These are phyloP conservation scores for Coptotermes formosanus DNA, from an alignment of 1,140 invertebrate species.

Conservation along the genomic window DNA sequence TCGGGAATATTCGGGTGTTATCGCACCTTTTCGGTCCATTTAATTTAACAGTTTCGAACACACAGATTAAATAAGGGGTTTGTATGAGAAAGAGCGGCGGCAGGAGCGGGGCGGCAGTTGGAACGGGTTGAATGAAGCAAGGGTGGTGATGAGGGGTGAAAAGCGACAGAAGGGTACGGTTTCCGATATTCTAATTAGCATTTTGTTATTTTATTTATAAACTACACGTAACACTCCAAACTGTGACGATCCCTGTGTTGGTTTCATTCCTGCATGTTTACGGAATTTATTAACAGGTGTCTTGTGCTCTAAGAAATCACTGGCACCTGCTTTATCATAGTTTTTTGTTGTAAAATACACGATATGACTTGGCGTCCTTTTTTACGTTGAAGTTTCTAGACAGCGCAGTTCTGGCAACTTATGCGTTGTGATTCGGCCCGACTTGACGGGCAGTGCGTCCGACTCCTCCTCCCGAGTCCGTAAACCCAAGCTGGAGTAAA, in stretches of 20 bases:
- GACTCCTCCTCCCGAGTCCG: too few species aligned
- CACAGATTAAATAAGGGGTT: background rate
- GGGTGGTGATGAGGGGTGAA: background rate
- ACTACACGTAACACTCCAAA: background rate
- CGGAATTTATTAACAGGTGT: background rate
- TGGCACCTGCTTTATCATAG: too few species aligned
- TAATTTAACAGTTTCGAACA: slow-evolving; percentile 27
- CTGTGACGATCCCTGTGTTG: background rate
- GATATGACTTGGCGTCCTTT: background rate
- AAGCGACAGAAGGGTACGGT: background rate
- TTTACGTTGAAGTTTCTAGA: background rate
- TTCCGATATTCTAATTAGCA: slow-evolving; percentile 17
- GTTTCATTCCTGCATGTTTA: background rate
- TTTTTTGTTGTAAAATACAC: background rate
- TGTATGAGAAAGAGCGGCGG: background rate
- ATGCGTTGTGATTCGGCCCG: too few species aligned
- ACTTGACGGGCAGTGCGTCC: too few species aligned
- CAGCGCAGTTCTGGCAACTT: background rate
- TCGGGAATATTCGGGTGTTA: slow-evolving; percentile 20
- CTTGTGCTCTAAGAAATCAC: background rate
- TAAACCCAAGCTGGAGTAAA: too few species aligned
- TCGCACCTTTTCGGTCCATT: slow-evolving; percentile 28
- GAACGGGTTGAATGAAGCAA: background rate
- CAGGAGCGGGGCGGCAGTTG: background rate
- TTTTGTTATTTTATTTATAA: slow-evolving; percentile 23